Percentiles rank a stretch among this genome's conserved stretches.
phyloP scores from a whole-genome alignment of 2,797 vertebrate genomes.

The Peromyscus aztecus region DNA sequence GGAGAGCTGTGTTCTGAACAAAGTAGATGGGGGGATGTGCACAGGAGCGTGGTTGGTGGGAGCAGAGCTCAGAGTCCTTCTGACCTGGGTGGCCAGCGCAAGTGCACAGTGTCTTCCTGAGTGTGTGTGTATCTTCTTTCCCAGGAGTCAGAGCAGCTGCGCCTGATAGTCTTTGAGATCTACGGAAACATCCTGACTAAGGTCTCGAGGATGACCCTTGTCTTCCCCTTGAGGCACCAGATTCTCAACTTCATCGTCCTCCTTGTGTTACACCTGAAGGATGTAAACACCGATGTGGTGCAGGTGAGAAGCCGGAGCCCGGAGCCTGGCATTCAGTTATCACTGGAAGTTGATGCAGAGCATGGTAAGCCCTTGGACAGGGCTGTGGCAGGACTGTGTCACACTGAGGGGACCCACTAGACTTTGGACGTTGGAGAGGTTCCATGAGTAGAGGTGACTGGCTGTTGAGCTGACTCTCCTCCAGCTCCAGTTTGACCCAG shows the following conservation, averaged over 20 bases:
- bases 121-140: neutral
- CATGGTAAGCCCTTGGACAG: neutral
- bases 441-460: neutral
- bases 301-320: conserved; percentile 68
- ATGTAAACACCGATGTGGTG: fast-evolving
- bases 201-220: fast-evolving
- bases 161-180: conserved; percentile 66
- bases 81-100: neutral
- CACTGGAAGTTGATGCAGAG: neutral
- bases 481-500: no score
- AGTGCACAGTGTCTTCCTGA: neutral
- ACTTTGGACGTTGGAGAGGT: neutral
- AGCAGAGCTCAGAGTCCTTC: fast-evolving
- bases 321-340: neutral
- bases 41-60: neutral
- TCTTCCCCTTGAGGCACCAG: conserved; percentile 52
- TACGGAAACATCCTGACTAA: conserved; percentile 34
- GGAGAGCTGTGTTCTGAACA: fast-evolving
- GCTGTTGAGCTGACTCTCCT: neutral
- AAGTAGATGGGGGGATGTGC: neutral
- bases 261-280: conserved; percentile 61
- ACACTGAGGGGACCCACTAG: neutral
- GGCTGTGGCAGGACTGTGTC: neutral
- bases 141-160: conserved; percentile 61
- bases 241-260: conserved; percentile 41